Base-by-base conservation (phyloP, 1,140 invertebrate species). In the Zaprionus kolodkinae region DNA sequence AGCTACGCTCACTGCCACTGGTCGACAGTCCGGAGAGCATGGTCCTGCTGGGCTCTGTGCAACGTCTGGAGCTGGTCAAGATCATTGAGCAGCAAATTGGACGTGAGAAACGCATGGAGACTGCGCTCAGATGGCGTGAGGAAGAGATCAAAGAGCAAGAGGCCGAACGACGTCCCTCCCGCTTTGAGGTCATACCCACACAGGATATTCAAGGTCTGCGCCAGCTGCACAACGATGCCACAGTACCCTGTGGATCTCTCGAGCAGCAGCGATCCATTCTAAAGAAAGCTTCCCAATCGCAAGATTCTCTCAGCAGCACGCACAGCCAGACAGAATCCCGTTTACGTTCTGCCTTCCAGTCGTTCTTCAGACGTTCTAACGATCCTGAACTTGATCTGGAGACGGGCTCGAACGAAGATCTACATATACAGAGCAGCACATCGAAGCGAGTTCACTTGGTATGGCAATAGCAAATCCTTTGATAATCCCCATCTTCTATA, bases 1-100 rank as follows among this genome's bases (percentile, higher is more conserved):
- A 86, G 11, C 62, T 98, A 36, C 95, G 96, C 68, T 96, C 96
- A 43, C 97, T 99, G 91, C 98, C 98, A 0, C 92, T 99, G 33
- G 98, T 99, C 3, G 98, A 99, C 88, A 96, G 95, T 91, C 96
- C 96, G 13, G 95, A 96, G 15, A 97, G 96, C 10, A 99, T 98
- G 97, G 97, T 99, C 21, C 93, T 99, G 0, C 94, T 99, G 12
- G 98, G 98, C 0, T 99, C 98, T 0, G 97, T 99, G 66, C 97
- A 97, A 89, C 94, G 98, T 48, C 94, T 96, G 85, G 97, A 99
- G 91, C 93, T 99, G 30, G 97, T 98, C 57, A 96, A 97, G 72
- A 93, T 98, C 33, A 97, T 98, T 52, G 97, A 98, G 79, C 95
- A 95, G 70, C 97, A 98, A 57, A 96, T 98, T 15, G 97, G 97